Percentiles rank a stretch among this genome's conserved stretches.
Evolutionary conservation across 2,888 invertebrate genomes (phyloP).

Genomic region (Caenorhabditis sinica): DNA sequence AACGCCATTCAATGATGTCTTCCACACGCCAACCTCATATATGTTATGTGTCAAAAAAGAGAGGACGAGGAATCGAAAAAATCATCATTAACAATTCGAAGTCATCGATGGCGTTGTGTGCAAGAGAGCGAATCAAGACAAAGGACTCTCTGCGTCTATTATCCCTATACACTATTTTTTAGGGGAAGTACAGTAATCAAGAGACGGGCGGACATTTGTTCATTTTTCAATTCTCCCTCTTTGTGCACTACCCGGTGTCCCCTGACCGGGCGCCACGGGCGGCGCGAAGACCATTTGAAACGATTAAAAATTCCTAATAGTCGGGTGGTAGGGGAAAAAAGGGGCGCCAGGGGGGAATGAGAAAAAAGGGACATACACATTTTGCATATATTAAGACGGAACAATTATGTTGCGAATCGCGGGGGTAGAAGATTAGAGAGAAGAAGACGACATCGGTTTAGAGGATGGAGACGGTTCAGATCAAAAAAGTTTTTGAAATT

Average conservation of each 20-base stretch:
- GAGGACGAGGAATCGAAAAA: neutral
- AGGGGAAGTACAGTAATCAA: conserved; percentile 35
- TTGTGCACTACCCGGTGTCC: conserved; percentile 27
- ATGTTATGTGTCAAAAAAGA: conserved; percentile 50
- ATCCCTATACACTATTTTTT: conserved; percentile 20
- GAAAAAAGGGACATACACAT: conserved; percentile 17
- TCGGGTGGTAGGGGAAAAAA: neutral
- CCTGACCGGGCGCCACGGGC: neutral
- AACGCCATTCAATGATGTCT: neutral
- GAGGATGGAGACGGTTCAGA: conserved; percentile 44
- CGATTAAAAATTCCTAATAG: conserved; percentile 57
- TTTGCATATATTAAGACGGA: conserved; percentile 58
- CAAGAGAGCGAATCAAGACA: conserved; percentile 16
- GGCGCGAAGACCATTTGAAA: conserved; percentile 34
- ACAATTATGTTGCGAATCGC: conserved; percentile 67
- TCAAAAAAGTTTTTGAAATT: no score
- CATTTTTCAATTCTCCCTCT: conserved; percentile 20
- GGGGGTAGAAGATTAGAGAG: conserved; percentile 52
- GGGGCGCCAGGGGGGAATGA: no score
- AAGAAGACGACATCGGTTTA: no score
- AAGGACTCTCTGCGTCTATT: conserved; percentile 39
- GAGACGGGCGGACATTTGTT: conserved; percentile 36
- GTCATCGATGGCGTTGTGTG: conserved; percentile 1
- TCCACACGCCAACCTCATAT: conserved; percentile 44
- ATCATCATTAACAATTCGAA: conserved; percentile 59